These are phyloP conservation scores for Botia kubotai DNA, from an alignment of 2,797 vertebrate species.

Conservation along the genomic window DNA sequence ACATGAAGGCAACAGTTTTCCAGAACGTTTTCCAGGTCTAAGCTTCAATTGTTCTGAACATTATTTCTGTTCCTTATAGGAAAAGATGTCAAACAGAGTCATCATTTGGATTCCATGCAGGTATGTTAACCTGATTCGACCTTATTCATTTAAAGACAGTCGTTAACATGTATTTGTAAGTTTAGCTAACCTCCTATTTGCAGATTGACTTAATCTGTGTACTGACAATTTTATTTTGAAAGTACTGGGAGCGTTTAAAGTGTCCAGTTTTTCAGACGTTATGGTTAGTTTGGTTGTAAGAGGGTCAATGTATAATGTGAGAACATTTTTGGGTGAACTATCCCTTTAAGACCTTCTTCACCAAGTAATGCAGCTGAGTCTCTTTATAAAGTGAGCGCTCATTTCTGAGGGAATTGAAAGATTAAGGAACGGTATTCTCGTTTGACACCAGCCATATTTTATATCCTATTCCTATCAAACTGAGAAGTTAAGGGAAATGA, in stretches of 20 bases:
- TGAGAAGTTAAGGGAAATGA: neutral
- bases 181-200: neutral
- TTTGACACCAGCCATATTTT: neutral
- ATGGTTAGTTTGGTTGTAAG: too few relatives aligned
- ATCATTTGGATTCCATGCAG: constrained; percentile 43
- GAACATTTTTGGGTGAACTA: neutral
- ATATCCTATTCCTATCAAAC: neutral
- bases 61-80: constrained; percentile 43
- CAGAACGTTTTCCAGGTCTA: neutral
- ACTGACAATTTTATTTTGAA: too few relatives aligned
- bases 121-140: constrained; percentile 12
- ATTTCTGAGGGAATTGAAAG: neutral
- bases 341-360: neutral
- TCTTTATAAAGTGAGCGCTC: neutral
- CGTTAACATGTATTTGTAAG: neutral
- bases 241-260: too few relatives aligned
- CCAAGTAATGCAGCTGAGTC: neutral
- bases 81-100: constrained; percentile 32
- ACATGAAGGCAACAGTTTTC: constrained; percentile 15
- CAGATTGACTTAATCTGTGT: too few relatives aligned
- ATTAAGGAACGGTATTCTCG: neutral
- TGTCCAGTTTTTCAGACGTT: too few relatives aligned
- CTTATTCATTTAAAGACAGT: neutral
- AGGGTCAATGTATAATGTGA: too few relatives aligned
- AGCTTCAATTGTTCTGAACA: constrained; percentile 16